A percentile compares a stretch with the other conserved stretches of the same genome.
These are phyloP conservation scores for Saturnia japonica DNA, from an alignment of 2,888 invertebrate genomes.

Conservation along the genomic window DNA sequence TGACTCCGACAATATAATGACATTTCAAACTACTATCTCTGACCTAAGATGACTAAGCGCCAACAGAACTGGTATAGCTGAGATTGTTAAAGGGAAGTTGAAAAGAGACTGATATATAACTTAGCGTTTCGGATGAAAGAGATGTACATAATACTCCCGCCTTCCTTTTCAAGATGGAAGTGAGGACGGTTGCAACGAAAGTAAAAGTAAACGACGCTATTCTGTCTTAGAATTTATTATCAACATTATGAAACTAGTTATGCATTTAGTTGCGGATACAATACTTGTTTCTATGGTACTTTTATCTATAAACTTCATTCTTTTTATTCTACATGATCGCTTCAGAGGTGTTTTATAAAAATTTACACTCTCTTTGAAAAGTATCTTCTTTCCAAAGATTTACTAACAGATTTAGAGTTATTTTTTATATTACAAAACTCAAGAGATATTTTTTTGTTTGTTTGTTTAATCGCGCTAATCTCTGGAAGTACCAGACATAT, in stretches of 20 bases:
- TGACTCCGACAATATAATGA: conserved; percentile 58
- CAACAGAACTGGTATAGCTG: conserved; percentile 62
- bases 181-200: conserved; percentile 64
- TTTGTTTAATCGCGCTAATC: too few relatives aligned
- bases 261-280: conserved; percentile 32
- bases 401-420: neutral
- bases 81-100: conserved; percentile 53
- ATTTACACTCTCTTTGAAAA: neutral
- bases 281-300: conserved; percentile 5
- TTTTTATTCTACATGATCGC: neutral
- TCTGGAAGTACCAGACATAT: too few relatives aligned
- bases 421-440: too few relatives aligned
- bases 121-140: conserved; percentile 42
- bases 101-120: conserved; percentile 43
- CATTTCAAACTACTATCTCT: conserved; percentile 67
- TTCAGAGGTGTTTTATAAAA: neutral
- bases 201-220: conserved; percentile 72
- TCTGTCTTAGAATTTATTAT: conserved; percentile 54
- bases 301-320: neutral
- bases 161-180: conserved; percentile 61
- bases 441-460: too few relatives aligned
- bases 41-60: conserved; percentile 71
- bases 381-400: neutral
- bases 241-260: conserved; percentile 51
- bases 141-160: conserved; percentile 43